Conservation (phyloP, 2,797 vertebrate species). For the Lycodopsis pacificus region DNA sequence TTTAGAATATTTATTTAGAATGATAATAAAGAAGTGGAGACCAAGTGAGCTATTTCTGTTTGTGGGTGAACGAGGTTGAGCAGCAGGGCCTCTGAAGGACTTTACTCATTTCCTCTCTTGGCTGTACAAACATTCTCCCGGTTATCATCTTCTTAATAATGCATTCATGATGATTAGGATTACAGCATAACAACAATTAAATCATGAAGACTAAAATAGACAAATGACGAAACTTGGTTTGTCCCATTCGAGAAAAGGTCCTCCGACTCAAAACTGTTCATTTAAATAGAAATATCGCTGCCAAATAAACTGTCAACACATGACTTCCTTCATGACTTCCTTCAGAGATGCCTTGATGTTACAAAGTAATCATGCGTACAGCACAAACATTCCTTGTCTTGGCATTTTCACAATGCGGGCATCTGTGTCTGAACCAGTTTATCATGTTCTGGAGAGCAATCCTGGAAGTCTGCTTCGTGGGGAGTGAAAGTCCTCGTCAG, state of each 20-base stretch:
- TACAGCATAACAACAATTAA: conserved; percentile 4
- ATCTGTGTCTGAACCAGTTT: background rate
- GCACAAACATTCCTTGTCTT: background rate
- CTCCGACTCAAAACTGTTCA: conserved; percentile 4
- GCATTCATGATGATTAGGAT: background rate
- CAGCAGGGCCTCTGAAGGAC: conserved; percentile 58
- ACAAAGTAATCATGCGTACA: background rate
- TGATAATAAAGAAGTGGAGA: conserved; percentile 64
- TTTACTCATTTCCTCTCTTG: conserved; percentile 65
- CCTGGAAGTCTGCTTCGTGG: background rate
- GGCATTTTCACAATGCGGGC: background rate
- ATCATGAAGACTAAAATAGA: conserved; percentile 3
- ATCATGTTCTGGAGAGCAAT: conserved; percentile 4
- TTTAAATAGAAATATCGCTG: conserved; percentile 24
- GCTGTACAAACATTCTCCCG: conserved; percentile 48
- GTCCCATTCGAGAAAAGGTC: background rate
- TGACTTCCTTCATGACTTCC: background rate
- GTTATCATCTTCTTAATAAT: conserved; percentile 31
- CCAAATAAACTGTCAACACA: background rate
- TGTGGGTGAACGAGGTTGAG: conserved; percentile 53
- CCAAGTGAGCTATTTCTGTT: conserved; percentile 64
- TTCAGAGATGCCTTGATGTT: background rate
- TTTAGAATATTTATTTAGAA: conserved; percentile 21
- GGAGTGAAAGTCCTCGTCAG: background rate
- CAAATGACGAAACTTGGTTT: background rate